Base-by-base conservation (phyloP, 2,113 vertebrate genomes). In the Elaphurus davidianus region DNA sequence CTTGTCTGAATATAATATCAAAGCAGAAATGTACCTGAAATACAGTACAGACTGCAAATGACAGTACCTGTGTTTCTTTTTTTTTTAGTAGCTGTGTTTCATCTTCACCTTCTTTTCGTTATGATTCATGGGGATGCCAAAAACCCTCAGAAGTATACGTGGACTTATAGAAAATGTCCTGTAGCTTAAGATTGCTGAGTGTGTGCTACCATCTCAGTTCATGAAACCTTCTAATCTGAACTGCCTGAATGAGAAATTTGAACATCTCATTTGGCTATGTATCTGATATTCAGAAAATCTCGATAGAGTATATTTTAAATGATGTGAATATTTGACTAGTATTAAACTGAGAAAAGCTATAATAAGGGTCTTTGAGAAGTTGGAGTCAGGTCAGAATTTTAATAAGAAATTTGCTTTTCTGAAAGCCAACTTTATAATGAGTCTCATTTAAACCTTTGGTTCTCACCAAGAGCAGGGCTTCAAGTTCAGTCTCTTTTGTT, bases 401-500 rank as follows among this genome's bases (percentile, higher is more conserved):
- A 94, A 82, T 91, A 96, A 95, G 27, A n/a, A 88, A 89, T 95
- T 76, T 74, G 88, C 92, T 94, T 43, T 94, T 81, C 76, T 88
- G 15, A 95, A 95, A 96, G 54, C 28, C 74, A 98, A 9, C 7
- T 85, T 86, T 40, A 64, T 98, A 91, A 92, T 95, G 57, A 93
- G 76, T 91, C 47, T 94, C 33, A 97, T 86, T 57, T 97, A 76
- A 92, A 94, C 8, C 64, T 28, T 91, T 67, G 25, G 4, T 13
- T 88, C 17, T 87, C 45, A 95, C 87, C 36, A 91, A 94, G 90
- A 95, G n/a, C 82, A 96, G 52, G 79, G 50, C 90, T 84, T 94
- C 54, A 91, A 59, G 62, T 74, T 96, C 54, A 86, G 3, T 82
- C 28, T 93, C 59, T 40, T 40, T 89, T 88, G 52, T 60, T 43